Evolutionary conservation across 2,113 vertebrate genomes (phyloP).

Genomic region (Chitala chitala): DNA sequence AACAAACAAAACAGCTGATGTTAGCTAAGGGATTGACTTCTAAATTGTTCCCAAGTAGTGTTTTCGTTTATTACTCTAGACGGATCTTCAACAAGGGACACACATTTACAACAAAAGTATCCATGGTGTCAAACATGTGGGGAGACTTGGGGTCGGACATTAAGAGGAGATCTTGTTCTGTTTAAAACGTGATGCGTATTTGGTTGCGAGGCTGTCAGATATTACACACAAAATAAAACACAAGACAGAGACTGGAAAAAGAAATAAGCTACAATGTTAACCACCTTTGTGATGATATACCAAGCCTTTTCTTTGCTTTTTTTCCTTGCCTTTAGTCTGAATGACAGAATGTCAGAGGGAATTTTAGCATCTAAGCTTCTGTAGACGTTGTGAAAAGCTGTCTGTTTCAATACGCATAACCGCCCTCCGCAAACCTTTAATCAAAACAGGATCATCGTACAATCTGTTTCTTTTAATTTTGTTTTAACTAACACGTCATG

Average conservation of each 20-base stretch:
- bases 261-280: not conserved
- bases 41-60: no score
- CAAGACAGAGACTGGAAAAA: not conserved
- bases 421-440: not conserved
- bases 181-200: not conserved
- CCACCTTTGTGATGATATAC: not conserved
- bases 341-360: not conserved
- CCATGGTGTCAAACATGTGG: no score
- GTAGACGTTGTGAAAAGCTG: not conserved
- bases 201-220: not conserved
- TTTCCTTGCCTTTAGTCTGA: not conserved
- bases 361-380: not conserved
- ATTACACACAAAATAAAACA: no score
- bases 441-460: not conserved
- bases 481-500: conserved; percentile 28
- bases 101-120: no score
- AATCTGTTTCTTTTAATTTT: conserved; percentile 5
- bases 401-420: not conserved
- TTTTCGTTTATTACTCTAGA: no score
- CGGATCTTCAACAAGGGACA: no score
- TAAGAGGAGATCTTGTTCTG: not conserved
- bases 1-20: no score
- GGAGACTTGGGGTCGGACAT: not conserved
- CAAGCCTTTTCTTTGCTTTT: no score
- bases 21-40: no score